phyloP scores from a whole-genome alignment of 2,113 vertebrate genomes.

The Coptodon rendalli region DNA sequence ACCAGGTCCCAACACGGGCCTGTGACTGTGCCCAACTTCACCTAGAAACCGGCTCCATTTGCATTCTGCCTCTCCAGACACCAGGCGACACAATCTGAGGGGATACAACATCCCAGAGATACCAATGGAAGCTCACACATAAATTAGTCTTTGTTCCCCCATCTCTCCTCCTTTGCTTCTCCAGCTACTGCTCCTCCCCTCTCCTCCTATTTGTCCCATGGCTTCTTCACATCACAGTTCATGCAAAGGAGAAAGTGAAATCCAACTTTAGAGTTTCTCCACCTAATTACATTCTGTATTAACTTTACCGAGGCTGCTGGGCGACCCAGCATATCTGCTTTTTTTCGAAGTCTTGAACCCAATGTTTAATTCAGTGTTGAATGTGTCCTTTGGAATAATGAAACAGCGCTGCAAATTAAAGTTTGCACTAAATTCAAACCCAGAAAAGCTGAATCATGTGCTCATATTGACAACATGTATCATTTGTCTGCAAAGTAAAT shows the following conservation, averaged over 20 bases:
- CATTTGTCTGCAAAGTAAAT: neutral
- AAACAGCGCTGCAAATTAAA: conserved; percentile 34
- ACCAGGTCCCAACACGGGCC: conserved; percentile 55
- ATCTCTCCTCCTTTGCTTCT: neutral
- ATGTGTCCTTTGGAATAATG: conserved; percentile 20
- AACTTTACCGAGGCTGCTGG: conserved; percentile 48
- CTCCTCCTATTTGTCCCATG: conserved; percentile 55
- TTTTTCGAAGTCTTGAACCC: conserved; percentile 39
- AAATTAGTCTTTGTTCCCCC: conserved; percentile 58
- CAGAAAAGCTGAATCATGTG: neutral
- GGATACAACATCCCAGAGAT: conserved; percentile 46
- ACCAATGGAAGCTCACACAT: conserved; percentile 54
- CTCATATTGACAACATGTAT: neutral
- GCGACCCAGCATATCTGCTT: conserved; percentile 23
- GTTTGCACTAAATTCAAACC: conserved; percentile 1
- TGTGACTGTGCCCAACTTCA: conserved; percentile 52
- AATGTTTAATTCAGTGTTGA: conserved; percentile 38
- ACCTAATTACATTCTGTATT: conserved; percentile 57
- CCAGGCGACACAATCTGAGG: conserved; percentile 29
- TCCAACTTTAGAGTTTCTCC: conserved; percentile 52
- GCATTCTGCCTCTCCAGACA: conserved; percentile 58
- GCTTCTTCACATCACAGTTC: conserved; percentile 60
- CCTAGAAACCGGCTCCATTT: conserved; percentile 63
- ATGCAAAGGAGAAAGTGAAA: conserved; percentile 53
- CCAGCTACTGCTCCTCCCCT: neutral